These are phyloP conservation scores for Rhamnusium bicolor DNA, from an alignment of 2,888 invertebrate genomes.

Conservation along the genomic window DNA sequence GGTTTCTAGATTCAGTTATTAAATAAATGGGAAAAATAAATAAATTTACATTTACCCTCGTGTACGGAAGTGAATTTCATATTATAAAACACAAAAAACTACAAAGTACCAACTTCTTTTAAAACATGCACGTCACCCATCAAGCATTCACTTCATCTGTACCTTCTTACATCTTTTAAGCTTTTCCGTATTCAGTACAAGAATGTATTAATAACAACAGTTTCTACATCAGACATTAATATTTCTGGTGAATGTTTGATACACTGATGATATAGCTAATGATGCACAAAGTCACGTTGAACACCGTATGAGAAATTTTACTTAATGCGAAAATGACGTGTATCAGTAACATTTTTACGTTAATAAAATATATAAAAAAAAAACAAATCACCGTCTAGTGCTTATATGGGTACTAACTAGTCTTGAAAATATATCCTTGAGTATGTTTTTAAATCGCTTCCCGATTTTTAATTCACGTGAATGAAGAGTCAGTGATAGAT, in stretches of 20 bases:
- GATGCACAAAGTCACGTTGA: constrained; percentile 27
- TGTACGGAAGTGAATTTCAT: too few relatives aligned
- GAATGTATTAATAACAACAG: not conserved
- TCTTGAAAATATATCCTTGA: not conserved
- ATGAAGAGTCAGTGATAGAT: not conserved
- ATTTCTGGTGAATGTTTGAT: constrained; percentile 9
- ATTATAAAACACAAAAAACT: too few relatives aligned
- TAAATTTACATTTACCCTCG: too few relatives aligned
- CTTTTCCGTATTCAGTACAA: not conserved
- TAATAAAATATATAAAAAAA: not conserved
- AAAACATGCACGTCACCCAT: too few relatives aligned
- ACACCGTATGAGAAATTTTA: constrained; percentile 6
- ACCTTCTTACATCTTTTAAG: not conserved
- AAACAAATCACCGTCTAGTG: not conserved
- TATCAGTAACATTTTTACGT: not conserved
- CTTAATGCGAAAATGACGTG: constrained; percentile 18
- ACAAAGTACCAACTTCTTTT: too few relatives aligned
- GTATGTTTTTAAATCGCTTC: not conserved
- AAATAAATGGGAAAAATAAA: too few relatives aligned
- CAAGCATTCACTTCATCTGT: too few relatives aligned
- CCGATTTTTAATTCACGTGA: not conserved
- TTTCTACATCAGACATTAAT: constrained; percentile 4
- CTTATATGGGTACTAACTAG: not conserved
- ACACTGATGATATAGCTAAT: constrained; percentile 21
- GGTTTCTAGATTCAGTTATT: too few relatives aligned